Evolutionary conservation across 2,113 vertebrate species (phyloP).

Genomic region (Pongo pygmaeus): DNA sequence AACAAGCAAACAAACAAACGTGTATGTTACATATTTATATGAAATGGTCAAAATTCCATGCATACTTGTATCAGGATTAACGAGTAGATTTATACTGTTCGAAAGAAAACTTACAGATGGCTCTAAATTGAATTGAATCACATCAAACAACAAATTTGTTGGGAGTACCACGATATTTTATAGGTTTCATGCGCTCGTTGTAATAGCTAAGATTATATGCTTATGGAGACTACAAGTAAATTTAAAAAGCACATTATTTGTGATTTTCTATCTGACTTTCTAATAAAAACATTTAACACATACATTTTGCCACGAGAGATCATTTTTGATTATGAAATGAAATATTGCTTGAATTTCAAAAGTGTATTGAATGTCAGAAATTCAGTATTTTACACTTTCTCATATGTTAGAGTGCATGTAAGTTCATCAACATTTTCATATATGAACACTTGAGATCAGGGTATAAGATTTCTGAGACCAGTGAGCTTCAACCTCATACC

Average conservation of each 20-base stretch:
- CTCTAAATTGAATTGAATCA: background rate
- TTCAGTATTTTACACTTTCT: background rate
- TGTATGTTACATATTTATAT: background rate
- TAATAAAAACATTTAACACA: conserved; percentile 31
- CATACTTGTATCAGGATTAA: background rate
- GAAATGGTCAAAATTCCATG: background rate
- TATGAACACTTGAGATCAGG: background rate
- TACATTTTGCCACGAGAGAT: background rate
- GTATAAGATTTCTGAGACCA: background rate
- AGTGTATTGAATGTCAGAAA: background rate
- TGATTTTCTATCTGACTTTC: conserved; percentile 37
- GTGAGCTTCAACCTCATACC: background rate
- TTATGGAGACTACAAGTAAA: background rate
- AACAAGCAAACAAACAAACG: no score
- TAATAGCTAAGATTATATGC: background rate
- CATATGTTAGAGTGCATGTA: background rate
- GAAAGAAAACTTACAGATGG: conserved; percentile 16
- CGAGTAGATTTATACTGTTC: background rate
- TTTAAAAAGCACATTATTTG: background rate
- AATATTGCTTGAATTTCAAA: conserved; percentile 14
- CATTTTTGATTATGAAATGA: background rate
- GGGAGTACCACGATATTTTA: background rate
- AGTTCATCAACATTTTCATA: background rate
- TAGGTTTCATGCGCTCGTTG: background rate
- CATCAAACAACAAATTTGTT: background rate